Base-by-base conservation (phyloP, 2,797 vertebrate species). In the Urosaurus nigricauda region DNA sequence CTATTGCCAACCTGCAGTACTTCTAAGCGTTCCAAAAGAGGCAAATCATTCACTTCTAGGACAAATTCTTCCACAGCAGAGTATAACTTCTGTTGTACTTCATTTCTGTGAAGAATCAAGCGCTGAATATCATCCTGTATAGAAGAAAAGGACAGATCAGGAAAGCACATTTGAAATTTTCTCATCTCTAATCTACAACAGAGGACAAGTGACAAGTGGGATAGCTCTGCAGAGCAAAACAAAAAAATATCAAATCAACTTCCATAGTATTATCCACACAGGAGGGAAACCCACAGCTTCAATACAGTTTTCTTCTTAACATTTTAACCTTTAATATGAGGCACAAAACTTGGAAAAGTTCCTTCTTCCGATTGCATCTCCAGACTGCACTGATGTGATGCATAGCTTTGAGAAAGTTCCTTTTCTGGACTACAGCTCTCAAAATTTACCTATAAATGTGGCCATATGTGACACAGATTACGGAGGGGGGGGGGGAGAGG, bases 91-190 rank as follows among this genome's bases (percentile, higher is more conserved):
- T 93, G 90, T n/a, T 96, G 94, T 9, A 95, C 83, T 73, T 96
- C 93, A 92, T 98, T 96, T 87, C 97, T 96, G 63, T 71, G 78
- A 6, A 83, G 88, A 87, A 97, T 96, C 86, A 97, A 92, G 86
- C 92, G 68, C 89, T 92, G 94, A 70, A 94, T 83, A 94, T 97
- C 95, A 89, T 90, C 93, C 96, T 97, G 82, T 83, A 90, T 7
- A 93, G 77, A 87, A 90, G 65, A 16, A 91, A 79, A 85, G 89
- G 3, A 11, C 73, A 83, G 14, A 17, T 51, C 73, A 86, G 74
- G n/a, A 90, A 29, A 2, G 47, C 5, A 12, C 3, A 84, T 8
- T 1, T 58, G 80, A 88, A 89, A 73, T 4, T 0, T 0, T 17
- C 47, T 56, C 17, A 65, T 16, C 51, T 29, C 47, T 56, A 29